Conservation (phyloP, 2,113 vertebrate species). For the Romanogobio albipinnatus region DNA sequence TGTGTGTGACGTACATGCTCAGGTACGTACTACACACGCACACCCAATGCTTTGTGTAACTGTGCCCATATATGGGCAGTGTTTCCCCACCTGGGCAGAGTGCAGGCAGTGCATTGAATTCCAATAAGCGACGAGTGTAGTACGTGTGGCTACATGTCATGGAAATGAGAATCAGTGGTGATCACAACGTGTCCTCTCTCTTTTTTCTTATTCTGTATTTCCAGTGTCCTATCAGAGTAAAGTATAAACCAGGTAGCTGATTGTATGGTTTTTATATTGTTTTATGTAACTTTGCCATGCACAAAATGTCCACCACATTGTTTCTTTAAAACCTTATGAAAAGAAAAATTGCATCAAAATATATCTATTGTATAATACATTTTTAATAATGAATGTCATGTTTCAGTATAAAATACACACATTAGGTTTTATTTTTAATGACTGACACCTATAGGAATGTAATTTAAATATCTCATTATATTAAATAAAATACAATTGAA, state of each 20-base stretch:
- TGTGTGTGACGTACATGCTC: constrained; percentile 56
- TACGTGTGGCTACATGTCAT: constrained; percentile 70
- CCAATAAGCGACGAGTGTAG: constrained; percentile 64
- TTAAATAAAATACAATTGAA: not conserved
- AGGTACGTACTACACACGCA: constrained; percentile 58
- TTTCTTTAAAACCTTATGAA: not conserved
- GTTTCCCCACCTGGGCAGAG: constrained; percentile 76
- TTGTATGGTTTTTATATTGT: no score
- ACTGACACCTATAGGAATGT: not conserved
- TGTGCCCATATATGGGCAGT: constrained; percentile 75
- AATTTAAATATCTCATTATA: not conserved
- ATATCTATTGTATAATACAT: not conserved
- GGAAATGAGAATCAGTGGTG: constrained; percentile 73
- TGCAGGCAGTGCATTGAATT: constrained; percentile 63
- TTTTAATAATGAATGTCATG: not conserved
- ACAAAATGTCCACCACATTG: not conserved
- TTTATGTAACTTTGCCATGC: no score
- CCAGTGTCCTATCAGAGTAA: not conserved
- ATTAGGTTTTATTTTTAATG: not conserved
- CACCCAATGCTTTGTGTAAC: constrained; percentile 69
- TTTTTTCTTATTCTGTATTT: not conserved
- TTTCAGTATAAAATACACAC: not conserved
- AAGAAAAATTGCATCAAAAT: not conserved
- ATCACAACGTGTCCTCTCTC: not conserved
- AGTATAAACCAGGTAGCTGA: not conserved